These are phyloP conservation scores for Gobionotothen gibberifrons DNA, from an alignment of 2,797 vertebrate species.

Conservation along the genomic window DNA sequence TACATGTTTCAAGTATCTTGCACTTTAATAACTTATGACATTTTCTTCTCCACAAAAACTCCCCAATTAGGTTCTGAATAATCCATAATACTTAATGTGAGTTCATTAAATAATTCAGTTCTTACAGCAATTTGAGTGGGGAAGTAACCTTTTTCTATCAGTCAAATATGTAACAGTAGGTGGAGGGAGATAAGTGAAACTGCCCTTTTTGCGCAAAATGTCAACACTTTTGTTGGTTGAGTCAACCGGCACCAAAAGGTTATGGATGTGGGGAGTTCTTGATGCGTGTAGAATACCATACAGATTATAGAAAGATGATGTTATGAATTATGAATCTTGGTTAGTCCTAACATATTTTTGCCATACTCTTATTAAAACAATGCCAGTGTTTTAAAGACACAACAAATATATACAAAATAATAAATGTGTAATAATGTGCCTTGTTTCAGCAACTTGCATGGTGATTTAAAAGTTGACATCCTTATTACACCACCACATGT, in stretches of 20 bases:
- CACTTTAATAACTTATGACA: neutral
- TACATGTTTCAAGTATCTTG: neutral
- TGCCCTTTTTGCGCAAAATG: slow-evolving; percentile 3
- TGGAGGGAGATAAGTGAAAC: slow-evolving; percentile 1
- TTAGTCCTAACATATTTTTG: neutral
- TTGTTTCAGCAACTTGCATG: neutral
- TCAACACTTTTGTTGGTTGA: neutral
- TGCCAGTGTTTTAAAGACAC: neutral
- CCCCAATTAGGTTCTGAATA: neutral
- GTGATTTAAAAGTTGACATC: neutral
- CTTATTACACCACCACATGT: neutral
- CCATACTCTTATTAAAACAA: neutral
- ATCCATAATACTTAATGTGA: neutral
- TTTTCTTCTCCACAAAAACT: neutral
- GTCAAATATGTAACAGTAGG: neutral
- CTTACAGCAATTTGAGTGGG: neutral
- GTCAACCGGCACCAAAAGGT: slow-evolving; percentile 5
- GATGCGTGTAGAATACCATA: neutral
- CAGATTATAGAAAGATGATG: neutral
- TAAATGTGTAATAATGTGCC: neutral
- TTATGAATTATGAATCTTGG: neutral
- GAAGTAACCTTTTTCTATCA: neutral
- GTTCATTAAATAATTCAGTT: neutral
- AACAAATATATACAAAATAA: neutral
- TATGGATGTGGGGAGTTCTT: slow-evolving; percentile 10